Evolutionary conservation across 2,113 vertebrate genomes (phyloP).

Genomic region (Cebus imitator): DNA sequence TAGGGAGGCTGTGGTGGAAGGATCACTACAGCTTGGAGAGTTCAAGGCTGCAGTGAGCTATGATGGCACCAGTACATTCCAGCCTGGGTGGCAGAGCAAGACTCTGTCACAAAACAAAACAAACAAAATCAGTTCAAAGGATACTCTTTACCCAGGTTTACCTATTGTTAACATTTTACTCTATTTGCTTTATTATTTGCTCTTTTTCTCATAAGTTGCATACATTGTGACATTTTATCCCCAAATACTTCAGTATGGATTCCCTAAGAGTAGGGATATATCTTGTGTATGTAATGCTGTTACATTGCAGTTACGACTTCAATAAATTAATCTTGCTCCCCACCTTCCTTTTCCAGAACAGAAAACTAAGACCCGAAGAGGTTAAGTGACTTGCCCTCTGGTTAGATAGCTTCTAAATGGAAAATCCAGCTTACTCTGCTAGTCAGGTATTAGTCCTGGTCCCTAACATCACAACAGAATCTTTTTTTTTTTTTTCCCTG

Average conservation of each 20-base stretch:
- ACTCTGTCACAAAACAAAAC: too few species aligned
- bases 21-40: too few species aligned
- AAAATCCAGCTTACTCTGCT: background rate
- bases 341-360: background rate
- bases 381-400: background rate
- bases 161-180: background rate
- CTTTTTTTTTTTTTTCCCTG: background rate
- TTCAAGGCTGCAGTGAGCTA: too few species aligned
- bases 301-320: background rate
- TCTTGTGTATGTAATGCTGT: background rate
- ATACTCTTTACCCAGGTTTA: background rate
- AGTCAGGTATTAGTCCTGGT: background rate
- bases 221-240: background rate
- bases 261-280: background rate
- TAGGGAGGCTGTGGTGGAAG: too few species aligned
- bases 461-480: background rate
- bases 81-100: too few species aligned
- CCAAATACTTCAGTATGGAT: background rate
- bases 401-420: background rate
- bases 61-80: too few species aligned
- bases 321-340: background rate
- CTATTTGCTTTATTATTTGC: background rate
- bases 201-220: background rate
- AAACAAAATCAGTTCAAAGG: background rate
- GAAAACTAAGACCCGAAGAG: background rate